phyloP scores from a whole-genome alignment of 2,797 vertebrate species.

The Naso thynnoides region DNA sequence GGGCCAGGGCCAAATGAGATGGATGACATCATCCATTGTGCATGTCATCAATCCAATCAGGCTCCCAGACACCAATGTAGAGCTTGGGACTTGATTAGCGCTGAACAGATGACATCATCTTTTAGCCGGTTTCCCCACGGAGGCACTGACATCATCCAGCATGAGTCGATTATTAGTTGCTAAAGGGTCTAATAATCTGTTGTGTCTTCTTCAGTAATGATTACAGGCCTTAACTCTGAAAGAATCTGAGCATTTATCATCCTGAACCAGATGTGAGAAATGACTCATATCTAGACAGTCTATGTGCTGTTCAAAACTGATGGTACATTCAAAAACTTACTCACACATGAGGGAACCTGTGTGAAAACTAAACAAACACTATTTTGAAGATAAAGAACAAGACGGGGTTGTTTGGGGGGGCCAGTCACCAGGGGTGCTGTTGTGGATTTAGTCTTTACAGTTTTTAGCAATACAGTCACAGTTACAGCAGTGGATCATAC shows the following conservation, averaged over 20 bases:
- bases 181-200: constrained; percentile 61
- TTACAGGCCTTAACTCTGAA: constrained; percentile 34
- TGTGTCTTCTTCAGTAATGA: constrained; percentile 48
- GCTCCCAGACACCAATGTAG: constrained; percentile 61
- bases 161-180: constrained; percentile 66
- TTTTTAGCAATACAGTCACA: too few relatives aligned
- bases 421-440: not conserved
- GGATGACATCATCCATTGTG: constrained; percentile 77
- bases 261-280: constrained; percentile 69
- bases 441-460: too few relatives aligned
- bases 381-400: not conserved
- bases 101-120: constrained; percentile 67
- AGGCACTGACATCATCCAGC: constrained; percentile 70
- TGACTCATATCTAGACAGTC: constrained; percentile 66
- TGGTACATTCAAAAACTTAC: constrained; percentile 13
- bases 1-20: constrained; percentile 72
- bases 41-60: constrained; percentile 66
- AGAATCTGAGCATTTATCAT: constrained; percentile 46
- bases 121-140: constrained; percentile 48
- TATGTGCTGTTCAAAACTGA: constrained; percentile 26
- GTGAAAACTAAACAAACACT: constrained; percentile 14
- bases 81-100: constrained; percentile 64
- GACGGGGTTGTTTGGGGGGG: not conserved
- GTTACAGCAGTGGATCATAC: too few relatives aligned
- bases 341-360: constrained; percentile 38